These are phyloP conservation scores for Emberiza fucata DNA, from an alignment of 2,113 vertebrate genomes.

Conservation along the genomic window DNA sequence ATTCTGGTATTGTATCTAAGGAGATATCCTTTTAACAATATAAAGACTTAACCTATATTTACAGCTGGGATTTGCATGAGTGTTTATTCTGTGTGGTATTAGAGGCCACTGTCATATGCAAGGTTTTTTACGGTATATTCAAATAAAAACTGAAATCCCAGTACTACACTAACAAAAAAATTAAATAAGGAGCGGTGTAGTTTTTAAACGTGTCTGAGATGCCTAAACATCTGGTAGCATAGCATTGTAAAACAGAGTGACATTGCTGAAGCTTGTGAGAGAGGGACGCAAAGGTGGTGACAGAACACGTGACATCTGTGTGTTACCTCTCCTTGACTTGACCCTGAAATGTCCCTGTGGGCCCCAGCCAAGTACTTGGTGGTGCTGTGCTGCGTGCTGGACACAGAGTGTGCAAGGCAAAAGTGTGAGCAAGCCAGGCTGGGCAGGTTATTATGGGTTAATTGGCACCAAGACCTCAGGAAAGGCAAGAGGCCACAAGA, in stretches of 20 bases:
- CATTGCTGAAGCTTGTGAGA: neutral
- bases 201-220: neutral
- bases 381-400: neutral
- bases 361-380: neutral
- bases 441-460: neutral
- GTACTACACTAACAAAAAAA: neutral
- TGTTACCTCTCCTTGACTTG: neutral
- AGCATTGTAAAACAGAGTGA: neutral
- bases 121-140: neutral
- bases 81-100: slow-evolving; percentile 1
- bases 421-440: neutral
- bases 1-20: slow-evolving; percentile 13
- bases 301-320: neutral
- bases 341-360: neutral
- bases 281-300: neutral
- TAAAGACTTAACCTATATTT: slow-evolving; percentile 48
- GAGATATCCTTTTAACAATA: slow-evolving; percentile 5
- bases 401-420: too few relatives aligned
- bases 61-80: neutral
- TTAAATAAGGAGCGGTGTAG: neutral
- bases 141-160: neutral
- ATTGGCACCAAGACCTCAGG: neutral
- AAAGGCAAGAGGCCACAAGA: neutral
- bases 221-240: neutral
- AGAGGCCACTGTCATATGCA: neutral